These are phyloP conservation scores for Phalacrocorax brasilianus DNA, from an alignment of 2,113 vertebrate genomes.

Conservation along the genomic window DNA sequence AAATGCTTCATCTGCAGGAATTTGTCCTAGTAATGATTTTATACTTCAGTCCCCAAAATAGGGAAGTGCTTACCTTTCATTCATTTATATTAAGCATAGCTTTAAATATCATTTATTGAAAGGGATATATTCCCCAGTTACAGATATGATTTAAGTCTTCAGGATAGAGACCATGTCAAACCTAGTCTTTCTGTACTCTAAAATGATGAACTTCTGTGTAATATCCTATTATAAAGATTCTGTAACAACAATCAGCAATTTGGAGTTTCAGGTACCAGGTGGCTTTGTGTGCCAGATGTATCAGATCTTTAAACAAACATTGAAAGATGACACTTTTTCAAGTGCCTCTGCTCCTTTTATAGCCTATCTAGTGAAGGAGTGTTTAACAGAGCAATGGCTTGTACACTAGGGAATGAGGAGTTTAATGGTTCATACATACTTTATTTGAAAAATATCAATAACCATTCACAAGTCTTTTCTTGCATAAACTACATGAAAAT, in stretches of 20 bases:
- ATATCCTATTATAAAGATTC: background rate
- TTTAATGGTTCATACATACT: conserved; percentile 78
- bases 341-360: conserved; percentile 59
- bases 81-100: background rate
- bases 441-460: conserved; percentile 79
- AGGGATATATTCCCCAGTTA: background rate
- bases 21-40: background rate
- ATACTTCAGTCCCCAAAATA: background rate
- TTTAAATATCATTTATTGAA: background rate
- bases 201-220: background rate
- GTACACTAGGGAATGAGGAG: conserved; percentile 57
- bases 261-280: background rate
- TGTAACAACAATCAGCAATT: background rate
- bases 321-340: conserved; percentile 41
- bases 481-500: conserved; percentile 74
- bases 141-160: background rate
- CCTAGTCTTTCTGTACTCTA: background rate
- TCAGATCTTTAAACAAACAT: conserved; percentile 50
- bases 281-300: background rate
- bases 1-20: background rate
- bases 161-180: background rate
- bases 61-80: background rate
- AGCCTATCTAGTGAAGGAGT: conserved; percentile 30
- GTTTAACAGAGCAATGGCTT: conserved; percentile 64
- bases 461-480: conserved; percentile 70